Conservation (phyloP, 2,888 invertebrate species). For the Dasypolia templi region DNA sequence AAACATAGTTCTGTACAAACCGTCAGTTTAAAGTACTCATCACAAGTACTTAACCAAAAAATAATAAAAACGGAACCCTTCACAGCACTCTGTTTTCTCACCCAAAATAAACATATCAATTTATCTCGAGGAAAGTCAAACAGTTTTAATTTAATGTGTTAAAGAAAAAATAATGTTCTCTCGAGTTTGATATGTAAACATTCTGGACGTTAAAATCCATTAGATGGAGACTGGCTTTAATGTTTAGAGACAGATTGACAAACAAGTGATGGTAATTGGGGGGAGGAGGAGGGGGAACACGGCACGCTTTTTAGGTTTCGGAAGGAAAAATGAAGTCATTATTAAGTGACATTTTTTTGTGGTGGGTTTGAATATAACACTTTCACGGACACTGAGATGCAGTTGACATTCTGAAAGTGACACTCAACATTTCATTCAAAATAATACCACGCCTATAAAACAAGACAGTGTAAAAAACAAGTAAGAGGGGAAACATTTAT, state of each 20-base stretch:
- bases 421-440: too few relatives aligned
- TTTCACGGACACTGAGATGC: too few relatives aligned
- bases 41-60: conserved; percentile 45
- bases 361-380: not conserved
- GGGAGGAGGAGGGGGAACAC: not conserved
- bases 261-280: conserved; percentile 67
- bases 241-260: conserved; percentile 79
- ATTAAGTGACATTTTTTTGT: not conserved
- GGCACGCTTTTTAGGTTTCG: conserved; percentile 37
- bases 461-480: too few relatives aligned
- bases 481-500: too few relatives aligned
- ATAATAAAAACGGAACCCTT: conserved; percentile 56
- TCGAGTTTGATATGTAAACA: conserved; percentile 75
- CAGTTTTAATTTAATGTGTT: conserved; percentile 66
- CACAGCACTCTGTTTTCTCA: conserved; percentile 60
- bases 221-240: conserved; percentile 79
- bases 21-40: conserved; percentile 45
- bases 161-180: conserved; percentile 66
- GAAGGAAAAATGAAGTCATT: conserved; percentile 31
- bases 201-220: conserved; percentile 77
- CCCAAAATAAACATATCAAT: conserved; percentile 70
- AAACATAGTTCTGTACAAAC: conserved; percentile 17
- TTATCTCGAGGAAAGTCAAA: conserved; percentile 65
- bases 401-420: too few relatives aligned
- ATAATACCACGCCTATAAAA: too few relatives aligned